Base-by-base conservation (phyloP, 2,113 vertebrate genomes). In the Atherinomorus stipes region DNA sequence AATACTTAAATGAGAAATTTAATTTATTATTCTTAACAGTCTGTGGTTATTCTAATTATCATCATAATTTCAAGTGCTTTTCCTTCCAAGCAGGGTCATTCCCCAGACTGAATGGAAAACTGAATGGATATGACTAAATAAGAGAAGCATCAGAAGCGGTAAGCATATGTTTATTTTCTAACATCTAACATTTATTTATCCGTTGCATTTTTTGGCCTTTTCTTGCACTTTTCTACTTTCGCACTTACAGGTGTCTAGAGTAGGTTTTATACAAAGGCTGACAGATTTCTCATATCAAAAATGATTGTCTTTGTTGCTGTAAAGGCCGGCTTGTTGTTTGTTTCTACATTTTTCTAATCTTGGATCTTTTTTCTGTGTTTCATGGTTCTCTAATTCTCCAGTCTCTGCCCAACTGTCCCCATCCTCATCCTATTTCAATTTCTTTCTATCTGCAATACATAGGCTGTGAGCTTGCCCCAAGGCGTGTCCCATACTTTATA, bases 401-500 rank as follows among this genome's bases (percentile, higher is more conserved):
- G 59, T 84, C 59, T 78, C n/a, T 76, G 40, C 26, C 64, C 40
- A 54, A 78, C 44, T 63, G 50, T 83, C 80, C 76, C 64, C 72
- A 83, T 82, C 66, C 64, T 78, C 23, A 61, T 76, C 71, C 74
- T 66, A 63, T 78, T 78, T 87, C 64, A 80, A 64, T 83, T 85
- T 85, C 56, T 26, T 49, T 71, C 67, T 64, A 76, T 88, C 72
- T 88, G 80, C 61, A 34, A 83, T 82, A 71, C 63, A 71, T 13
- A 64, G 78, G 53, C 73, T 79, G 25, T 75, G 73, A 84, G 82
- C 53, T 74, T 64, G 80, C 85, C 84, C 60, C 22, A 53, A 83
- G 88, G 84, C 84, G 78, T 64, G 71, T 70, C 78, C 83, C 68
- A 79, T 87, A 69, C 80, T 91, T 90, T 87, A 89, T 84, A 85